Percentiles rank a stretch among this genome's conserved stretches.
These are phyloP conservation scores for Ectemnius continuus DNA, from an alignment of 2,888 invertebrate genomes.

Conservation along the genomic window DNA sequence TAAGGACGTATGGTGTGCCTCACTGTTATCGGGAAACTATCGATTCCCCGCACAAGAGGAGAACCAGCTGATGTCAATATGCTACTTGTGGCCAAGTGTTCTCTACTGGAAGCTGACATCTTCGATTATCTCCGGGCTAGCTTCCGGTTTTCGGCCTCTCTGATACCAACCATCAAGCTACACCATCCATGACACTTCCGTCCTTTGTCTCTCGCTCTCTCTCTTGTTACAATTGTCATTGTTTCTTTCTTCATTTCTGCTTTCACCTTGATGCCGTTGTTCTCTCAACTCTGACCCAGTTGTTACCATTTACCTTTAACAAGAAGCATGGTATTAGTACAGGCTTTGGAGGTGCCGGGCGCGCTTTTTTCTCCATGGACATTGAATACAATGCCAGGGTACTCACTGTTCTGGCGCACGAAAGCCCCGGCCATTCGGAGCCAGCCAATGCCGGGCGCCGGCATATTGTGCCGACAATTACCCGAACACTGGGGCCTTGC, in stretches of 20 bases:
- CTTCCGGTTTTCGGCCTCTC: not conserved
- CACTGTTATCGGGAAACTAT: not conserved
- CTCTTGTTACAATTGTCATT: not conserved
- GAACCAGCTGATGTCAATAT: too few relatives aligned
- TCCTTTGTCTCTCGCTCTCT: too few relatives aligned
- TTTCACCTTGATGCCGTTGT: not conserved
- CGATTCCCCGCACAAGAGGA: constrained; percentile 5
- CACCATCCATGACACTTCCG: not conserved
- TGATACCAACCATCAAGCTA: not conserved
- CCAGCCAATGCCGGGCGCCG: too few relatives aligned
- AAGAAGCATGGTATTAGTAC: not conserved
- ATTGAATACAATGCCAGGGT: not conserved
- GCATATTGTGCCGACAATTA: too few relatives aligned
- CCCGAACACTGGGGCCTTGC: too few relatives aligned
- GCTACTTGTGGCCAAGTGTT: too few relatives aligned
- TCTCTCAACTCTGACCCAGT: not conserved
- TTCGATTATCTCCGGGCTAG: not conserved
- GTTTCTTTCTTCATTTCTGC: not conserved
- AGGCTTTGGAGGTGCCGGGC: not conserved
- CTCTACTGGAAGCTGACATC: not conserved
- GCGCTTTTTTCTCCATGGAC: not conserved
- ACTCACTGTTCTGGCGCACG: not conserved
- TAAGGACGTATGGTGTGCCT: constrained; percentile 14
- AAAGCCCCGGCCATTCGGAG: too few relatives aligned
- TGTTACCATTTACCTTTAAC: not conserved